Evolutionary conservation across 2,888 invertebrate species (phyloP).

Genomic region (Sesia apiformis): DNA sequence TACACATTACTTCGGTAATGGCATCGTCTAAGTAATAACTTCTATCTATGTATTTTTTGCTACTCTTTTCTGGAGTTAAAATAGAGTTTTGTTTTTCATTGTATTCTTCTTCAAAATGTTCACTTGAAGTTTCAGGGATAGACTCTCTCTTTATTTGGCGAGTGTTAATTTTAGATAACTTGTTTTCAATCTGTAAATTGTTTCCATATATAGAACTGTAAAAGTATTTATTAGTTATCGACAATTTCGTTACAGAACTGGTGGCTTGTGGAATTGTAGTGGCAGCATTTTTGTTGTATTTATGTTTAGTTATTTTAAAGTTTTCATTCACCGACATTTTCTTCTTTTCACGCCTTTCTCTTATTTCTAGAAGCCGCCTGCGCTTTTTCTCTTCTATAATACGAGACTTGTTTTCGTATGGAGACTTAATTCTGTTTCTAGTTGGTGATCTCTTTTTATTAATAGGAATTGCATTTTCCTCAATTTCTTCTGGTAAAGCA

Average conservation of each 20-base stretch:
- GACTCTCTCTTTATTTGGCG: constrained; percentile 19
- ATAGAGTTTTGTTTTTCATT: not conserved
- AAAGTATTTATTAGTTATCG: constrained; percentile 62
- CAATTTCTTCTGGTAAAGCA: constrained; percentile 38
- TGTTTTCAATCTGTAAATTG: constrained; percentile 17
- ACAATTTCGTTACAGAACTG: constrained; percentile 57
- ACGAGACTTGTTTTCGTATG: constrained; percentile 53
- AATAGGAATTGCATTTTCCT: constrained; percentile 20
- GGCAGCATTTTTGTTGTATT: constrained; percentile 28
- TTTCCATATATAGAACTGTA: constrained; percentile 63
- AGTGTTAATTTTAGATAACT: constrained; percentile 12
- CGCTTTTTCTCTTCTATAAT: constrained; percentile 54
- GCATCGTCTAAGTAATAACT: constrained; percentile 50
- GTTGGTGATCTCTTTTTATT: constrained; percentile 39
- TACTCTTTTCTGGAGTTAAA: constrained; percentile 17
- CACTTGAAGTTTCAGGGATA: constrained; percentile 14
- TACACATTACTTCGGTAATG: constrained; percentile 45
- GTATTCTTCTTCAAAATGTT: constrained; percentile 14
- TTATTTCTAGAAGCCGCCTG: constrained; percentile 49
- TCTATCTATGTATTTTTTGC: constrained; percentile 35
- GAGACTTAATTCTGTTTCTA: constrained; percentile 50
- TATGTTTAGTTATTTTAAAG: constrained; percentile 43
- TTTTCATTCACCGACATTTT: constrained; percentile 46
- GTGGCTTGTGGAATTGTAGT: constrained; percentile 48
- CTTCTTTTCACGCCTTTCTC: constrained; percentile 48